A percentile compares a stretch with the other conserved stretches of the same genome.
Conservation (phyloP, 1,140 invertebrate species). For the Euglossa dilemma region DNA sequence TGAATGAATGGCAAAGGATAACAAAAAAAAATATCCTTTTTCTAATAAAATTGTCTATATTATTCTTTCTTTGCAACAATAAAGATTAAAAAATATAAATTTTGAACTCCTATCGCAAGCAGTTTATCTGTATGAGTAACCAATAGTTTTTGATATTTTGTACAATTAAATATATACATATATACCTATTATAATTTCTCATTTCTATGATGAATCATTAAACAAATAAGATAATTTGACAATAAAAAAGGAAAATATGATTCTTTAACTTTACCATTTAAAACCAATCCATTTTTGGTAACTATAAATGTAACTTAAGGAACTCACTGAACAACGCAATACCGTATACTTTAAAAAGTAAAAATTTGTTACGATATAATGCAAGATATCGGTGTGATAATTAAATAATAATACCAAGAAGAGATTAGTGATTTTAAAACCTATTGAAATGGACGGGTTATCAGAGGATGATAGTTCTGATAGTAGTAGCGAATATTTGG, state of each 20-base stretch:
- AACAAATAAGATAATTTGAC: neutral
- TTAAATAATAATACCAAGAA: neutral
- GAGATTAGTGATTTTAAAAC: neutral
- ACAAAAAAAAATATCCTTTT: no score
- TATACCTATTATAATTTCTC: neutral
- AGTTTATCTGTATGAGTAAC: neutral
- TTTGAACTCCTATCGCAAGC: no score
- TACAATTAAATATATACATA: neutral
- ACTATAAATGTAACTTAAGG: neutral
- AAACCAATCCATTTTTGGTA: neutral
- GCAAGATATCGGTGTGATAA: neutral
- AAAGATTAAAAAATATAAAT: no score
- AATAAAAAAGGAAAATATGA: no score
- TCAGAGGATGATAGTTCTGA: constrained; percentile 79
- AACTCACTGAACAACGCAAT: neutral
- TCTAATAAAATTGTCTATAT: no score
- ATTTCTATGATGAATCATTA: neutral
- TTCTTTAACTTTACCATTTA: neutral
- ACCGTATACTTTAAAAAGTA: neutral
- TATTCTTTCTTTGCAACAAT: no score
- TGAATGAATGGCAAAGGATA: no score
- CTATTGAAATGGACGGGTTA: constrained; percentile 65
- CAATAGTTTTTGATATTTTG: neutral
- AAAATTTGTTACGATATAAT: neutral
- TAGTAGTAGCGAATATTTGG: constrained; percentile 81